phyloP scores from a whole-genome alignment of 2,113 vertebrate genomes.

The Rhegmatorhina hoffmannsi region DNA sequence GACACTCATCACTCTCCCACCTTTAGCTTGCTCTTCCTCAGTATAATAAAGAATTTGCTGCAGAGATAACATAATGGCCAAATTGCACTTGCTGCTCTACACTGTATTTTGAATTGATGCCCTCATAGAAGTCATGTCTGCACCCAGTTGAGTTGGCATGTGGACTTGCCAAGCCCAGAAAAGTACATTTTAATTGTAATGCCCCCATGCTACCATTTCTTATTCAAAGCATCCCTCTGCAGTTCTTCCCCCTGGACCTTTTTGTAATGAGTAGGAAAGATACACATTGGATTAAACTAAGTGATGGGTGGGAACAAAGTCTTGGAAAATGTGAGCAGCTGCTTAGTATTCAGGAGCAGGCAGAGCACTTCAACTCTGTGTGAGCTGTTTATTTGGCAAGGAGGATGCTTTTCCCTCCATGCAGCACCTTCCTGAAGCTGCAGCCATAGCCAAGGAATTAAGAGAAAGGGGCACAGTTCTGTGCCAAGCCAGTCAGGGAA shows the following conservation, averaged over 20 bases:
- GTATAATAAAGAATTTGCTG: not conserved
- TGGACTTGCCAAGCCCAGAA: not conserved
- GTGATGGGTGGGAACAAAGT: not conserved
- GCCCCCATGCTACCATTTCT: not conserved
- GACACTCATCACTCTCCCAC: not conserved
- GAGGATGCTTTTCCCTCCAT: not conserved
- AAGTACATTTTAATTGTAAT: not conserved
- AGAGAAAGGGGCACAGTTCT: accelerated
- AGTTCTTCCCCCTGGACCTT: not conserved
- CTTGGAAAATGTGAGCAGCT: not conserved
- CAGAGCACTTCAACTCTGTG: not conserved
- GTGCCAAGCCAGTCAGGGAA: not conserved
- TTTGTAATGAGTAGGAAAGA: not conserved
- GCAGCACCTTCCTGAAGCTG: not conserved
- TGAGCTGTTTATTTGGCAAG: not conserved
- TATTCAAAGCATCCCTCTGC: not conserved
- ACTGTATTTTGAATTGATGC: not conserved
- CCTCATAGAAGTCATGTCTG: not conserved
- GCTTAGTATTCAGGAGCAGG: not conserved
- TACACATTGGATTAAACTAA: not conserved
- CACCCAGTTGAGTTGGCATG: not conserved
- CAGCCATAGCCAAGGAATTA: not conserved
- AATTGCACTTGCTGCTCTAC: not conserved
- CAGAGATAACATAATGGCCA: not conserved
- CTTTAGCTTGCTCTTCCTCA: not conserved